Evolutionary conservation across 1,140 invertebrate species (phyloP).

Genomic region (Bicyclus anynana): DNA sequence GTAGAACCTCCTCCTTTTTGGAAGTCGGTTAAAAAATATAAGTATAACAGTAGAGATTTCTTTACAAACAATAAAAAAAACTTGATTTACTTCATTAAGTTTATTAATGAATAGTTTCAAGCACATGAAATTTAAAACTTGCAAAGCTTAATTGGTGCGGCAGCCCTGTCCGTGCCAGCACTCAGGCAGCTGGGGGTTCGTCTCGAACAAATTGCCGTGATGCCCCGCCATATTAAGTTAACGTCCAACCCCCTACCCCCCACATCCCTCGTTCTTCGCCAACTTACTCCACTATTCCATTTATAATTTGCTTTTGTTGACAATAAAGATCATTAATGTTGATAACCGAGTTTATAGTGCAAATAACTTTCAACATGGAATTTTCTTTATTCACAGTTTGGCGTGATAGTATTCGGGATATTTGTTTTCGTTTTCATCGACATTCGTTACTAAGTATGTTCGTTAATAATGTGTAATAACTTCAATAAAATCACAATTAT

Average conservation of each 20-base stretch:
- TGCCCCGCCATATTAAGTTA: constrained; percentile 73
- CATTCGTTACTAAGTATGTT: neutral
- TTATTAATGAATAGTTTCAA: neutral
- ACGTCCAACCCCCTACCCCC: constrained; percentile 43
- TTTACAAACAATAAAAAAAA: neutral
- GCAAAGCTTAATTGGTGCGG: constrained; percentile 1
- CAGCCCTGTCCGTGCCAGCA: constrained; percentile 55
- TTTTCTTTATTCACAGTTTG: neutral
- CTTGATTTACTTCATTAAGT: neutral
- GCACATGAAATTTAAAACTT: neutral
- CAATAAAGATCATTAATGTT: constrained; percentile 37
- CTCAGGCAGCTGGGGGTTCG: constrained; percentile 62
- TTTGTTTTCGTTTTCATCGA: neutral
- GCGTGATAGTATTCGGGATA: neutral
- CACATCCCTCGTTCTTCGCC: constrained; percentile 45
- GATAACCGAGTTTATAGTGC: constrained; percentile 27
- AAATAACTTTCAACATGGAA: constrained; percentile 13
- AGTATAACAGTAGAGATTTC: neutral
- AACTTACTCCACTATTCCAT: constrained; percentile 60
- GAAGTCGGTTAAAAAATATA: too few species aligned
- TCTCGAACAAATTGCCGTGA: constrained; percentile 73
- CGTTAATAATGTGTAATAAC: too few species aligned
- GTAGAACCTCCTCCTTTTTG: too few species aligned
- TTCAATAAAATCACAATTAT: too few species aligned
- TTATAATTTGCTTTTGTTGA: constrained; percentile 49